These are phyloP conservation scores for Orthonyx spaldingii DNA, from an alignment of 2,113 vertebrate species.

Conservation along the genomic window DNA sequence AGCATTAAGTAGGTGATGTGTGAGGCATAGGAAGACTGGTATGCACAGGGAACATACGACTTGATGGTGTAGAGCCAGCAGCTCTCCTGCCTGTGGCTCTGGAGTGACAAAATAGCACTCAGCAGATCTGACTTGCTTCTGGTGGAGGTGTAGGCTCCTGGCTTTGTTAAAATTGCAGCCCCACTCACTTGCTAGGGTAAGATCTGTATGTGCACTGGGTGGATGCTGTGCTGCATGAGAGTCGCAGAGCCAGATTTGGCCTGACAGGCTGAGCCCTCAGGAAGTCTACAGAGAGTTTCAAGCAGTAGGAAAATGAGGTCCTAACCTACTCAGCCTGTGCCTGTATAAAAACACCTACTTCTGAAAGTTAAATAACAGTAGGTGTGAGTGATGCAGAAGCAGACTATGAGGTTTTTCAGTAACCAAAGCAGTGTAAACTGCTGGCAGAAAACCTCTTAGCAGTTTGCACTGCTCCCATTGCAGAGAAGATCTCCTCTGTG, in stretches of 20 bases:
- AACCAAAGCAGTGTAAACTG: neutral
- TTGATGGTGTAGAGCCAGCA: neutral
- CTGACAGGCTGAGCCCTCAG: neutral
- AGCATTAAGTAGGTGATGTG: neutral
- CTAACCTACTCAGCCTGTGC: neutral
- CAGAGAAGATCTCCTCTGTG: neutral
- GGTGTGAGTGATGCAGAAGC: neutral
- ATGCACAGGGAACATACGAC: neutral
- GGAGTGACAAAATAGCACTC: neutral
- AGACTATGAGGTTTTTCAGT: neutral
- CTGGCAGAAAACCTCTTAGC: neutral
- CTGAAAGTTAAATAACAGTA: neutral
- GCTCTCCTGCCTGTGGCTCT: neutral
- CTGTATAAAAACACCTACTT: neutral
- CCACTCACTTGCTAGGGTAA: neutral
- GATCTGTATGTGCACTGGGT: rapidly evolving
- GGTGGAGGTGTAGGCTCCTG: neutral
- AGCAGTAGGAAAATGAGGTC: neutral
- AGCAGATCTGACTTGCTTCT: neutral
- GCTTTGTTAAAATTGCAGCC: neutral
- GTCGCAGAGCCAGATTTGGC: neutral
- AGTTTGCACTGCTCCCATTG: neutral
- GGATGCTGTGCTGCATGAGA: neutral
- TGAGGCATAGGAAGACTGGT: neutral
- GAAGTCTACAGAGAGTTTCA: neutral